phyloP scores from a whole-genome alignment of 2,113 vertebrate genomes.

The Dasyprocta punctata region DNA sequence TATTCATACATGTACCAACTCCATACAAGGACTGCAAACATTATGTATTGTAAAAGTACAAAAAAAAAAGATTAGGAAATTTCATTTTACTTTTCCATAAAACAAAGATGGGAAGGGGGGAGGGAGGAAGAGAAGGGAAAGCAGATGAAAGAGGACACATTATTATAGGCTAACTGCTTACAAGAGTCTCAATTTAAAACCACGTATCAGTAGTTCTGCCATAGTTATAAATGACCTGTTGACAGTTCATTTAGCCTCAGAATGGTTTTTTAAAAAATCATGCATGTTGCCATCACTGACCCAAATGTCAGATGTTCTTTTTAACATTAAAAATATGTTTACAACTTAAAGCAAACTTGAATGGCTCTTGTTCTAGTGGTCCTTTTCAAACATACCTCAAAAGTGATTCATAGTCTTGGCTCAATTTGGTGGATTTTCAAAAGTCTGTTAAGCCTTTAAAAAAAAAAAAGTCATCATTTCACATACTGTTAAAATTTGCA shows the following conservation, averaged over 20 bases:
- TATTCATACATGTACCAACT: not conserved
- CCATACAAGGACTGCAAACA: not conserved
- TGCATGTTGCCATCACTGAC: not conserved
- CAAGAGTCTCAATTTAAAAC: not conserved
- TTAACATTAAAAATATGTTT: not conserved
- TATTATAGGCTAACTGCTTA: not conserved
- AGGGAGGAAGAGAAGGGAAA: not conserved
- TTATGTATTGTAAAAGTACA: not conserved
- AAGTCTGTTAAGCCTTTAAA: not conserved
- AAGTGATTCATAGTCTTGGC: not conserved
- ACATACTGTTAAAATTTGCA: not conserved
- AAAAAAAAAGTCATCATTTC: not conserved
- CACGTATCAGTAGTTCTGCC: not conserved
- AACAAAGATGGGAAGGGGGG: not conserved
- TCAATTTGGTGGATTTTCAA: not conserved
- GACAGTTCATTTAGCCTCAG: not conserved
- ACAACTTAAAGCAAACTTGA: not conserved
- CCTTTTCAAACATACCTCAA: constrained; percentile 3
- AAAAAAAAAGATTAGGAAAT: not conserved
- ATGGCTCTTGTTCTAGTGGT: not conserved
- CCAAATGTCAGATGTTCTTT: not conserved
- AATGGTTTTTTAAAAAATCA: not conserved
- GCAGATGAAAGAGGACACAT: not conserved
- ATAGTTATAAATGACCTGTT: not conserved
- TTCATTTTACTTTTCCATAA: not conserved